Percentiles rank a stretch among this genome's conserved stretches.
Conservation (phyloP, 2,113 vertebrate genomes). For the Megaceryle torquata region DNA sequence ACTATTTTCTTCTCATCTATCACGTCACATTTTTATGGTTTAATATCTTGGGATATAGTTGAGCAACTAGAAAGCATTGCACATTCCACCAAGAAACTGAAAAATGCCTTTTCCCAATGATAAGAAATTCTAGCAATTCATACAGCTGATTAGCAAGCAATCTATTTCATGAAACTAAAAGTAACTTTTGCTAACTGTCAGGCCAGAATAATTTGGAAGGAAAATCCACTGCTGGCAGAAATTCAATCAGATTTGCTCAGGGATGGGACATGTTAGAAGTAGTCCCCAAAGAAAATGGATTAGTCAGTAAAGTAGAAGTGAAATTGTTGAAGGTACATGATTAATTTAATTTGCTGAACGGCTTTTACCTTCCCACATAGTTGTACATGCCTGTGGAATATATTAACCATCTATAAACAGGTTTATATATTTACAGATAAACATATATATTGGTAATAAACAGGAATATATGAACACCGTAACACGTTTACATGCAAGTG, state of each 20-base stretch:
- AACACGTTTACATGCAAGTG: not conserved
- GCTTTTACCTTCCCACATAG: not conserved
- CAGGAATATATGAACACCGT: not conserved
- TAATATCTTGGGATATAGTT: not conserved
- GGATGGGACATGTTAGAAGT: not conserved
- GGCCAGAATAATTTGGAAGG: not conserved
- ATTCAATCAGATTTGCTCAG: not conserved
- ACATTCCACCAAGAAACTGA: not conserved
- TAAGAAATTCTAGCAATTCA: not conserved
- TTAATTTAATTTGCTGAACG: not conserved
- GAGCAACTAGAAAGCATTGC: not conserved
- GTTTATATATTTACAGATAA: not conserved
- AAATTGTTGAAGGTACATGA: not conserved
- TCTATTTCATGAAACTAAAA: not conserved
- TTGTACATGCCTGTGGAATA: not conserved
- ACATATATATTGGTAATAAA: not conserved
- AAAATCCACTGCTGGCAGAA: conserved; percentile 21
- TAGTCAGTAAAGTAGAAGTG: not conserved
- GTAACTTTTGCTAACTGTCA: not conserved
- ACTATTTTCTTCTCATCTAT: not conserved
- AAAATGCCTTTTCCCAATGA: not conserved
- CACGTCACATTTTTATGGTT: not conserved
- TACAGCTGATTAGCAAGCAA: not conserved
- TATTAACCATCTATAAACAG: not conserved
- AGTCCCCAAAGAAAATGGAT: conserved; percentile 6